A percentile compares a stretch with the other conserved stretches of the same genome.
These are phyloP conservation scores for Corella eumyota DNA, from an alignment of 23 tunicate species.

Conservation along the genomic window DNA sequence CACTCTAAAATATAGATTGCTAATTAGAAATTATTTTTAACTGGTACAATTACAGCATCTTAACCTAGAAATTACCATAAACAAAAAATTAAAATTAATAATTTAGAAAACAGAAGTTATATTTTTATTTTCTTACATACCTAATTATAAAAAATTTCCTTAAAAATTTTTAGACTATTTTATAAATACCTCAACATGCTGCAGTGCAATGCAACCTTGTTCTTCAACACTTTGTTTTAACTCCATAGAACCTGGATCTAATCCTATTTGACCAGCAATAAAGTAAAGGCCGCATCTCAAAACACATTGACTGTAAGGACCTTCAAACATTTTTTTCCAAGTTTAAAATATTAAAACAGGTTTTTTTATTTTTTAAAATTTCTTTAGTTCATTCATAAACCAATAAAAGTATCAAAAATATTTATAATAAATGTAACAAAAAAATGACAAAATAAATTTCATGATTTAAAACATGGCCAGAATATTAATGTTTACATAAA, in stretches of 20 bases:
- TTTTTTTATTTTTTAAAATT: background rate
- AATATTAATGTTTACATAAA: no score
- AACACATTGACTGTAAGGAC: slow-evolving; percentile 85
- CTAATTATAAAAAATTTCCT: no score
- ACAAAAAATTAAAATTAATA: background rate
- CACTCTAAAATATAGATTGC: slow-evolving; percentile 14
- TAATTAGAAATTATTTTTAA: no score
- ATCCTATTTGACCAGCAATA: slow-evolving; percentile 78
- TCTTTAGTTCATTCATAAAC: background rate
- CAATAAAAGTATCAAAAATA: background rate
- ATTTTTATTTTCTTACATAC: no score
- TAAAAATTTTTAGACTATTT: no score
- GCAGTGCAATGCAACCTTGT: slow-evolving; percentile 43
- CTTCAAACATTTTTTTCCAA: no score
- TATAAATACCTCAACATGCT: slow-evolving; percentile 68
- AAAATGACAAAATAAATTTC: background rate
- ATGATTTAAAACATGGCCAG: no score
- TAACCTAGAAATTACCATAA: background rate
- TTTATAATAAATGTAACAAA: background rate
- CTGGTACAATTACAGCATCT: no score
- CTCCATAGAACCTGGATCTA: slow-evolving; percentile 63
- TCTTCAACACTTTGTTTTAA: slow-evolving; percentile 23
- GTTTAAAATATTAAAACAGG: background rate
- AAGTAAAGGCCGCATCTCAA: slow-evolving; percentile 9
- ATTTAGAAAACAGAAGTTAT: no score